Conservation (phyloP, 2,113 vertebrate species). For the Gila orcuttii region DNA sequence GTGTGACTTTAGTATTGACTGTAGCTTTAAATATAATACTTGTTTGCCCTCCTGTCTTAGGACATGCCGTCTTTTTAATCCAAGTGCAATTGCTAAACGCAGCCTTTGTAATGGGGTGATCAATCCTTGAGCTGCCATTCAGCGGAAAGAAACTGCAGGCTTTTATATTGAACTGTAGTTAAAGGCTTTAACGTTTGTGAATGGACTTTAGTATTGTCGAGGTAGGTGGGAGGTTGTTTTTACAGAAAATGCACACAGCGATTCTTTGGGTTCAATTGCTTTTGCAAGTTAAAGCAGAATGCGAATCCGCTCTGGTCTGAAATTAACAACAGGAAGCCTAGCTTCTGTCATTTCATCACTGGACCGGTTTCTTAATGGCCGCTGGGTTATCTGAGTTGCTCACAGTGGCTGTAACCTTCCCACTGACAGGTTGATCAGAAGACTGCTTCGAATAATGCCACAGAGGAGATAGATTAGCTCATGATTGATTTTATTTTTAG, state of each 20-base stretch:
- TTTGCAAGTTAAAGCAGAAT: background rate
- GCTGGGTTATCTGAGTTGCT: conserved; percentile 60
- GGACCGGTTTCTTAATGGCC: conserved; percentile 67
- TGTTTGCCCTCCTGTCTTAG: background rate
- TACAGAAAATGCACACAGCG: background rate
- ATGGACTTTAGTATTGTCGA: conserved; percentile 7
- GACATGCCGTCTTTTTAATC: background rate
- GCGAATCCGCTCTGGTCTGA: background rate
- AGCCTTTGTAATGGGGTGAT: background rate
- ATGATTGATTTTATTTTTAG: conserved; percentile 23
- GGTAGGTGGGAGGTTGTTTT: background rate
- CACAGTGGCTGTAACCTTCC: conserved; percentile 60
- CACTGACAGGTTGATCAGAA: conserved; percentile 64
- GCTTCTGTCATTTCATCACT: background rate
- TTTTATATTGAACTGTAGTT: conserved; percentile 4
- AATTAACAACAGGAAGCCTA: background rate
- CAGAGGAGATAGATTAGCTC: background rate
- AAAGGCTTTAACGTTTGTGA: background rate
- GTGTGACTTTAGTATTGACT: background rate
- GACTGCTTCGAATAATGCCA: conserved; percentile 68
- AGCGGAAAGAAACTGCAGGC: background rate
- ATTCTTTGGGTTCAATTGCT: background rate
- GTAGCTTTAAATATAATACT: conserved; percentile 12
- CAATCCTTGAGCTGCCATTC: conserved; percentile 1
- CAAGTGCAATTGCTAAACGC: background rate